Conservation (phyloP, 2,113 vertebrate species). For the Corythaixoides concolor region DNA sequence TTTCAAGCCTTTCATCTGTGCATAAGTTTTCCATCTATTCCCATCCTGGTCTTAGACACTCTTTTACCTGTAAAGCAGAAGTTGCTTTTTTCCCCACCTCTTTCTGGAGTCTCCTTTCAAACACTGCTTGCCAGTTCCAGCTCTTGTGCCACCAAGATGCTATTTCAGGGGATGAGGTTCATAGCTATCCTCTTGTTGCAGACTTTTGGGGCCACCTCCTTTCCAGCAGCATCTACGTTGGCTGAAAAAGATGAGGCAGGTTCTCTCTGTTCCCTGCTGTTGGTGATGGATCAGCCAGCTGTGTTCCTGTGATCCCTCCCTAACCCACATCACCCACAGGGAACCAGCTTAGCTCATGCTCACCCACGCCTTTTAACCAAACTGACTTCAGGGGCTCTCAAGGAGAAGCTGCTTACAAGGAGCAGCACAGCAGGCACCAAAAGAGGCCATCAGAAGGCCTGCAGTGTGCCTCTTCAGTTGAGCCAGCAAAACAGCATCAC, state of each 20-base stretch:
- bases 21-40: slow-evolving; percentile 57
- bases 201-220: not conserved
- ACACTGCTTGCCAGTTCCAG: not conserved
- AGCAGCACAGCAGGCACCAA: not conserved
- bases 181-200: not conserved
- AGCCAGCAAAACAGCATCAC: not conserved
- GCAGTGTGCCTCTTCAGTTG: not conserved
- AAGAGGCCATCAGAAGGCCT: not conserved
- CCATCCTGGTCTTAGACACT: not conserved
- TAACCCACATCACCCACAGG: not conserved
- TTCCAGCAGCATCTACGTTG: not conserved
- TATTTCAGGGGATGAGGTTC: not conserved
- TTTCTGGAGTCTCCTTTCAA: not conserved
- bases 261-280: not conserved
- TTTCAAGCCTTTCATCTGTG: slow-evolving; percentile 61
- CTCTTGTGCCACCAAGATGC: not conserved
- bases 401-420: not conserved
- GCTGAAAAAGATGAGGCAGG: not conserved
- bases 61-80: not conserved
- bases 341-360: not conserved
- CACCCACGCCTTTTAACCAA: not conserved
- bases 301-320: not conserved
- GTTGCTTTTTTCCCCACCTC: not conserved
- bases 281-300: not conserved
- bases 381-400: not conserved